A percentile compares a stretch with the other conserved stretches of the same genome.
Evolutionary conservation across 2,888 invertebrate species (phyloP).

Genomic region (Callimorpha dominula): DNA sequence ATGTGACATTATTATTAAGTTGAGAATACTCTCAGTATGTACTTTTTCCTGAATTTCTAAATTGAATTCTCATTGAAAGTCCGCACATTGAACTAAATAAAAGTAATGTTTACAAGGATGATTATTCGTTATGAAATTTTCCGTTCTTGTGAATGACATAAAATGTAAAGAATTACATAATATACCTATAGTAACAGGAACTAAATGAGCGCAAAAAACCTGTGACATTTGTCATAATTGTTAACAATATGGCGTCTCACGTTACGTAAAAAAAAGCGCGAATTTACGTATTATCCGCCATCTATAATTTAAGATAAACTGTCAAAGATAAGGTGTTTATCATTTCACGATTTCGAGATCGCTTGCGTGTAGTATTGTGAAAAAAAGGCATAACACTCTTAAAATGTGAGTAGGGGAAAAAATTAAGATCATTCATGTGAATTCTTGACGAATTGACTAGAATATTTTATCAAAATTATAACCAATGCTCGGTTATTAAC

Average conservation of each 20-base stretch:
- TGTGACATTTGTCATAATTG: slow-evolving; percentile 32
- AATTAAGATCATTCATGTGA: slow-evolving; percentile 19
- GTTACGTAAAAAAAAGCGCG: slow-evolving; percentile 30
- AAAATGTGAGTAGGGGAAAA: slow-evolving; percentile 11
- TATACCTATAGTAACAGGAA: slow-evolving; percentile 28
- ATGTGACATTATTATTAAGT: too few relatives aligned
- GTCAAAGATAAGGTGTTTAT: slow-evolving; percentile 39
- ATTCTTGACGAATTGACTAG: slow-evolving; percentile 26
- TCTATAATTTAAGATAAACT: slow-evolving; percentile 42
- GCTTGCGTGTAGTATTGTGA: not conserved
- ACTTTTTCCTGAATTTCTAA: too few relatives aligned
- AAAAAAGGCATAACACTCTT: slow-evolving; percentile 16
- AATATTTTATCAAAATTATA: slow-evolving; percentile 23
- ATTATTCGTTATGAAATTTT: slow-evolving; percentile 21
- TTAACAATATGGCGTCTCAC: slow-evolving; percentile 31
- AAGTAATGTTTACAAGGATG: slow-evolving; percentile 13
- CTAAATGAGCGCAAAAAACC: slow-evolving; percentile 20
- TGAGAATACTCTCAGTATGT: too few relatives aligned
- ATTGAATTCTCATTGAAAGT: too few relatives aligned
- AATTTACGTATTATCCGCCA: slow-evolving; percentile 24
- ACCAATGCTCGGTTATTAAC: not conserved
- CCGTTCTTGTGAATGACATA: slow-evolving; percentile 9
- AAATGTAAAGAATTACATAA: slow-evolving; percentile 16
- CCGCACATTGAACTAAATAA: too few relatives aligned
- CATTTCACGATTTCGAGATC: slow-evolving; percentile 3